Percentiles rank a stretch among this genome's conserved stretches.
Conservation (phyloP, 2,113 vertebrate species). For the Cervus canadensis region DNA sequence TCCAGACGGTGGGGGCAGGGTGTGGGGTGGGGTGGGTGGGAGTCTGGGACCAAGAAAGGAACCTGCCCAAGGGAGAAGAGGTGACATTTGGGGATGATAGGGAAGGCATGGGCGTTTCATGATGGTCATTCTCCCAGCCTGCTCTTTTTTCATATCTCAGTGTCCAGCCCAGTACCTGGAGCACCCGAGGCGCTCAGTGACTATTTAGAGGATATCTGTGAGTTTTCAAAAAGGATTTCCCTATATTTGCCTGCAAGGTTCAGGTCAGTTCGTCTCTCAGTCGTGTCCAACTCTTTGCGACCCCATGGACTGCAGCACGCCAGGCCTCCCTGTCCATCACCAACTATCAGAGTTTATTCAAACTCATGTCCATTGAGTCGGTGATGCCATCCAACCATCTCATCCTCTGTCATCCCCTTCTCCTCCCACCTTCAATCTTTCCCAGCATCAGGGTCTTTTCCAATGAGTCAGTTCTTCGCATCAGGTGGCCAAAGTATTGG, state of each 20-base stretch:
- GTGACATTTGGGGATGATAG: not conserved
- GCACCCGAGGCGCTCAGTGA: not conserved
- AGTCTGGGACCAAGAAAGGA: not conserved
- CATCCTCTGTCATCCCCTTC: not conserved
- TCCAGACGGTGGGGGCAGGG: not conserved
- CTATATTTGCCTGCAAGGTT: not conserved
- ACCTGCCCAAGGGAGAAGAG: too few relatives aligned
- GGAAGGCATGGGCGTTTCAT: not conserved
- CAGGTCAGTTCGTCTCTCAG: not conserved
- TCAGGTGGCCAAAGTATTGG: not conserved
- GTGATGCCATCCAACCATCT: not conserved
- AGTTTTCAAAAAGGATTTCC: not conserved
- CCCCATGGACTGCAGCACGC: not conserved
- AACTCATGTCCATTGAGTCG: not conserved
- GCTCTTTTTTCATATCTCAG: not conserved
- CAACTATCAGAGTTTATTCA: not conserved
- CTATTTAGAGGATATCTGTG: not conserved
- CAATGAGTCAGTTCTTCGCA: not conserved
- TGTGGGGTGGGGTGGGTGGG: not conserved
- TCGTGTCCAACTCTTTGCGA: fast-evolving
- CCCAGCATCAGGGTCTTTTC: not conserved
- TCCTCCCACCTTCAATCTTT: not conserved
- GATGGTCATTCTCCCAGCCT: not conserved
- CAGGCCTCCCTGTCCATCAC: not conserved
- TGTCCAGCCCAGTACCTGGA: fast-evolving